These are phyloP conservation scores for Gephyroberyx darwinii DNA, from an alignment of 2,797 vertebrate genomes.

Conservation along the genomic window DNA sequence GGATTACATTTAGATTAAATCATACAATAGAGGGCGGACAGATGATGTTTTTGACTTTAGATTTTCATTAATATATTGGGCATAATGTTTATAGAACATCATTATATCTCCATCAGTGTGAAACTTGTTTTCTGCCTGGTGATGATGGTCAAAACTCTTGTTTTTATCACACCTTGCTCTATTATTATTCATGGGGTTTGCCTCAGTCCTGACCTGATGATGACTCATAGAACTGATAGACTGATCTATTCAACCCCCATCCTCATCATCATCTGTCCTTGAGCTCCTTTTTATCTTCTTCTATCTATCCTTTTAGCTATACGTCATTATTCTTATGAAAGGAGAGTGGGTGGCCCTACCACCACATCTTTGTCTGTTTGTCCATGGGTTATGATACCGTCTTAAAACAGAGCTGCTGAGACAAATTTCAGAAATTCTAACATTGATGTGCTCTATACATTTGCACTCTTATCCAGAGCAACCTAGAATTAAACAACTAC, in stretches of 20 bases:
- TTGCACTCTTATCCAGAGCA: no score
- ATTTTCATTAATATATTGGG: not conserved
- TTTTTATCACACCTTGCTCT: conserved; percentile 2
- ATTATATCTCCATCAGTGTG: conserved; percentile 6
- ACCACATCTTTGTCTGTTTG: no score
- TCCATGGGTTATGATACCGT: no score
- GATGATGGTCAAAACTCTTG: not conserved
- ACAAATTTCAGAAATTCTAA: no score
- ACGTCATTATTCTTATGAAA: no score
- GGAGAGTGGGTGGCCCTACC: no score
- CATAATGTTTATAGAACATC: not conserved
- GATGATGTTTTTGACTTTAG: not conserved
- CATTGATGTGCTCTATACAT: no score
- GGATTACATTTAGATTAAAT: not conserved
- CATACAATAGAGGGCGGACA: not conserved
- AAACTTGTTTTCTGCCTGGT: not conserved
- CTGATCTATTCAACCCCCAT: conserved; percentile 12
- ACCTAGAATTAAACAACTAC: no score
- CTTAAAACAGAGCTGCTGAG: no score
- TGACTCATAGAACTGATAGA: conserved; percentile 51
- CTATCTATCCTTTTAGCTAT: not conserved
- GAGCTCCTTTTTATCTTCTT: conserved; percentile 8
- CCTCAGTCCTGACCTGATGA: conserved; percentile 39
- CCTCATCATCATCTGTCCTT: conserved; percentile 27
- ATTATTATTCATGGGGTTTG: conserved; percentile 43